phyloP scores from a whole-genome alignment of 2,888 invertebrate genomes.

The Clunio marinus region DNA sequence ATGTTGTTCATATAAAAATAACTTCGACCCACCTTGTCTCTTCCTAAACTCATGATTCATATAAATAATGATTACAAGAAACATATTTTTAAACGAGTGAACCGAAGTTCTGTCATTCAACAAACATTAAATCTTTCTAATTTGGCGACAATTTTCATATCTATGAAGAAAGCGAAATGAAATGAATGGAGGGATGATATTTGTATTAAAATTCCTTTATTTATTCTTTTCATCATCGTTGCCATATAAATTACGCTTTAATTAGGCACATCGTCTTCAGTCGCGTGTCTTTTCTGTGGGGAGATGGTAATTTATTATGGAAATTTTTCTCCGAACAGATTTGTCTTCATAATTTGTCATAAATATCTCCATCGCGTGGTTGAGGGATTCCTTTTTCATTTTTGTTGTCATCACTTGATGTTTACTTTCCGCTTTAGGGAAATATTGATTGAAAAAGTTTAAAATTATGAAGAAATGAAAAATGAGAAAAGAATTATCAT shows the following conservation, averaged over 20 bases:
- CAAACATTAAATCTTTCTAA: no score
- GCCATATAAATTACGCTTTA: slow-evolving; percentile 33
- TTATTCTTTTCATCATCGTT: slow-evolving; percentile 3
- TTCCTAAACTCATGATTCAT: no score
- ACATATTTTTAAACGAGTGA: no score
- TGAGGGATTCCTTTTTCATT: slow-evolving; percentile 5
- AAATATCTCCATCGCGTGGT: background rate
- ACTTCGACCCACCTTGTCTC: no score
- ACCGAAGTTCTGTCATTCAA: no score
- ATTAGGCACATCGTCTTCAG: slow-evolving; percentile 34
- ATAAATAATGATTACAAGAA: no score
- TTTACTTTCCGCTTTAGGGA: background rate
- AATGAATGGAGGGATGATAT: background rate
- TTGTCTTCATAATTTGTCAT: slow-evolving; percentile 37
- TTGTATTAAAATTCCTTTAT: background rate
- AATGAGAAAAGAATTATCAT: background rate
- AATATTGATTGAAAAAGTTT: background rate
- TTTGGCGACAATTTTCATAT: background rate
- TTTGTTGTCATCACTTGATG: background rate
- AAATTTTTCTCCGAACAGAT: slow-evolving; percentile 30
- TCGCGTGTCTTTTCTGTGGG: slow-evolving; percentile 18
- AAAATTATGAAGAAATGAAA: background rate
- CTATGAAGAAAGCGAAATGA: background rate
- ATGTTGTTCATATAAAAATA: no score
- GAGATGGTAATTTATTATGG: slow-evolving; percentile 33